Evolutionary conservation across 2,797 vertebrate species (phyloP).

Genomic region (Carapus acus): DNA sequence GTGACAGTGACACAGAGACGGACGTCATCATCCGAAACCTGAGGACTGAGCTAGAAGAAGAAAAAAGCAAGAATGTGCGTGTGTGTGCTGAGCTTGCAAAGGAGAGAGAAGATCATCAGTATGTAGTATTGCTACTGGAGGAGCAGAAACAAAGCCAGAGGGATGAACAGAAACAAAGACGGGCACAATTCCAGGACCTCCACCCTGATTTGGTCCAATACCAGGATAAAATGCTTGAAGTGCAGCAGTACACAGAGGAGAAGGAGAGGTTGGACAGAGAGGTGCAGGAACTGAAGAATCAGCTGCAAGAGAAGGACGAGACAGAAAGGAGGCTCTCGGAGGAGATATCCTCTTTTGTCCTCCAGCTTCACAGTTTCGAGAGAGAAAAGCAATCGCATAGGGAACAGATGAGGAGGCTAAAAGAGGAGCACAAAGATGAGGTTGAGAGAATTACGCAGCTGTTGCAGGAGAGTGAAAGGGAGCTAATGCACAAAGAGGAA

Average conservation of each 20-base stretch:
- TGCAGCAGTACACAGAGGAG: slow-evolving; percentile 69
- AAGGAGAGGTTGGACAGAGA: slow-evolving; percentile 73
- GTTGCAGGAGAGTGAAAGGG: slow-evolving; percentile 58
- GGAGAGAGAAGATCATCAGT: slow-evolving; percentile 59
- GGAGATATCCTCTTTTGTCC: slow-evolving; percentile 46
- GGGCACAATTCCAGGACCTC: slow-evolving; percentile 60
- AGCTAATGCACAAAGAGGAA: slow-evolving; percentile 51
- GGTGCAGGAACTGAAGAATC: slow-evolving; percentile 66
- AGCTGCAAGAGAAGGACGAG: slow-evolving; percentile 51
- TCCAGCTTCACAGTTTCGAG: slow-evolving; percentile 52
- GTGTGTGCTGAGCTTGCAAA: slow-evolving; percentile 41
- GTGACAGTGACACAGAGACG: slow-evolving; percentile 24
- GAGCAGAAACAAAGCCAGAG: slow-evolving; percentile 59
- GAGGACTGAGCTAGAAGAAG: slow-evolving; percentile 65
- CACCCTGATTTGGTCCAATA: slow-evolving; percentile 57
- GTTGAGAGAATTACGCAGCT: slow-evolving; percentile 46
- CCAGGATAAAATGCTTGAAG: slow-evolving; percentile 66
- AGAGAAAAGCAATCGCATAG: slow-evolving; percentile 55
- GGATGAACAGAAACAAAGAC: slow-evolving; percentile 60
- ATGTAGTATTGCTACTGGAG: slow-evolving; percentile 63
- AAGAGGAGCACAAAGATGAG: slow-evolving; percentile 36
- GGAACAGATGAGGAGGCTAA: slow-evolving; percentile 46
- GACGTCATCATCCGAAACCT: slow-evolving; percentile 51
- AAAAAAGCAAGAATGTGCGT: slow-evolving; percentile 51
- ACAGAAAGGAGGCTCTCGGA: slow-evolving; percentile 35